Evolutionary conservation across 2,888 invertebrate genomes (phyloP).

Genomic region (Mallateleia sp.): DNA sequence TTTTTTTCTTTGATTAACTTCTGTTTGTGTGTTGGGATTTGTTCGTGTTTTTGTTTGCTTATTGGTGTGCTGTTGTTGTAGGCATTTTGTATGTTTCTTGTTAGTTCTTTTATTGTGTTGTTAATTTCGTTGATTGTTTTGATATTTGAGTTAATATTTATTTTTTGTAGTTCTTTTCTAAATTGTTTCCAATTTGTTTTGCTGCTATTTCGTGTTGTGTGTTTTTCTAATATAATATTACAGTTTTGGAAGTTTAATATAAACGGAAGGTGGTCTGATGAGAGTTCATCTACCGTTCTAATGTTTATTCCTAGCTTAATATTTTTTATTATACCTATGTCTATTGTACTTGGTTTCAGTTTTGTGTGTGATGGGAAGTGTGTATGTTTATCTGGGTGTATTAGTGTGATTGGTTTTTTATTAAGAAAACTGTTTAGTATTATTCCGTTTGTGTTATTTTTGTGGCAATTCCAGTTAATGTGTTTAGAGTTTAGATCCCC

Average conservation of each 20-base stretch:
- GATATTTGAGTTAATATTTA: background rate
- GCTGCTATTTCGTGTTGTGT: background rate
- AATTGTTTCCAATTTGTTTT: slow-evolving; percentile 8
- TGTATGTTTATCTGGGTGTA: no score
- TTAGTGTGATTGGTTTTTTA: no score
- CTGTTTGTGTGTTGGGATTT: background rate
- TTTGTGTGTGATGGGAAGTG: no score
- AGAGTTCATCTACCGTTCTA: background rate
- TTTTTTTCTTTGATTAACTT: background rate
- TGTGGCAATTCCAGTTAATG: no score
- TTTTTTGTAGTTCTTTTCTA: background rate
- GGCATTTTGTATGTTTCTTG: background rate
- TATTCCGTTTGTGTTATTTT: no score
- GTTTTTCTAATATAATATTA: background rate
- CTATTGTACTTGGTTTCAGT: no score
- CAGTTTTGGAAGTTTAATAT: no score
- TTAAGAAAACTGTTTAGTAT: no score
- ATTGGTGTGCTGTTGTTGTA: background rate
- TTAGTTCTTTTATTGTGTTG: background rate
- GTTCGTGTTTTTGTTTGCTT: background rate
- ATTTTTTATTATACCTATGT: slow-evolving; percentile 2
- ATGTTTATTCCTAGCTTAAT: background rate
- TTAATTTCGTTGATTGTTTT: no score
- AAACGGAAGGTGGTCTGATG: background rate
- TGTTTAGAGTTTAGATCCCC: no score